Conservation (phyloP, 1,140 invertebrate species). For the Drosophila pseudoananassae region DNA sequence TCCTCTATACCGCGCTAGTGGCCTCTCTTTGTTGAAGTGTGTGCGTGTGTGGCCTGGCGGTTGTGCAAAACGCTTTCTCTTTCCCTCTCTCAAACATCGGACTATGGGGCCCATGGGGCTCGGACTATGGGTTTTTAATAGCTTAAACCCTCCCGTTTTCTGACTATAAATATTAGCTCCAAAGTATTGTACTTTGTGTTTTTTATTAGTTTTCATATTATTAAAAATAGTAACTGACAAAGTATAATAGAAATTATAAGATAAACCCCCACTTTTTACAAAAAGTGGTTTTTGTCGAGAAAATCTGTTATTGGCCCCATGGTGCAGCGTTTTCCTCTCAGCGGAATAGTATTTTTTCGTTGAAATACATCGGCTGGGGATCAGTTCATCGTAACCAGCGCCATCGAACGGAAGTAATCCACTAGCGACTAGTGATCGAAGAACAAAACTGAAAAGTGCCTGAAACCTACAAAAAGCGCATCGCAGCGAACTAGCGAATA, state of each 20-base stretch:
- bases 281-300: no score
- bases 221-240: no score
- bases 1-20: slow-evolving; percentile 35
- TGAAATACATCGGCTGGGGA: slow-evolving; percentile 66
- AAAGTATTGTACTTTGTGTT: no score
- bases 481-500: not conserved
- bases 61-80: slow-evolving; percentile 61
- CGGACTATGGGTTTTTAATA: no score
- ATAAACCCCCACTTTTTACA: no score
- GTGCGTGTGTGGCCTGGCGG: slow-evolving; percentile 5
- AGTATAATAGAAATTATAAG: no score
- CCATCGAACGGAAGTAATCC: slow-evolving; percentile 62
- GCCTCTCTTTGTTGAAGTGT: slow-evolving; percentile 18
- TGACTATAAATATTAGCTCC: no score
- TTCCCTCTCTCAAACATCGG: slow-evolving; percentile 6
- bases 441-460: not conserved
- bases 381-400: slow-evolving; percentile 67
- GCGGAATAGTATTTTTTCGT: slow-evolving; percentile 54
- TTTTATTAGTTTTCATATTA: not conserved
- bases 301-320: not conserved
- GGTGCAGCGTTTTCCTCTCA: slow-evolving; percentile 7
- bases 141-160: no score
- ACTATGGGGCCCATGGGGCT: not conserved
- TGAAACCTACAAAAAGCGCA: not conserved
- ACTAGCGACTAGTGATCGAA: slow-evolving; percentile 14